These are phyloP conservation scores for Pleuronectes platessa DNA, from an alignment of 2,113 vertebrate species.

Conservation along the genomic window DNA sequence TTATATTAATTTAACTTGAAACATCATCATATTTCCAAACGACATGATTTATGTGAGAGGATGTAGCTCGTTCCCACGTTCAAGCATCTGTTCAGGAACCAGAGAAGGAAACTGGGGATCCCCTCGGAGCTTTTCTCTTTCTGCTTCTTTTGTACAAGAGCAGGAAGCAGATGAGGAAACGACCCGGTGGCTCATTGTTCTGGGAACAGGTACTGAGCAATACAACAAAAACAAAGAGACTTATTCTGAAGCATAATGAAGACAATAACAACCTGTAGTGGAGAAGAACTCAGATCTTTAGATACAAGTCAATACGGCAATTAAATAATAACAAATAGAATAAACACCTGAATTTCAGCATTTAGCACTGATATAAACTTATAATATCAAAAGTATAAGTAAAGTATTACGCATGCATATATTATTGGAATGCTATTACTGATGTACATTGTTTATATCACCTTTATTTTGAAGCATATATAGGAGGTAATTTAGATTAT, in stretches of 20 bases:
- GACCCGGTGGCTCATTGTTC: slow-evolving; percentile 69
- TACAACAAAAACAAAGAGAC: slow-evolving; percentile 29
- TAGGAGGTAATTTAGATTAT: too few species aligned
- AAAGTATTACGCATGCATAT: too few species aligned
- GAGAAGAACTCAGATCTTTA: background rate
- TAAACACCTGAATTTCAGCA: too few species aligned
- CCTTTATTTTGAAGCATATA: too few species aligned
- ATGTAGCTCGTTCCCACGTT: slow-evolving; percentile 36
- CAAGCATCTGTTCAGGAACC: slow-evolving; percentile 48
- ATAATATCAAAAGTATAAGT: too few species aligned
- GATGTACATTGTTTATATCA: too few species aligned
- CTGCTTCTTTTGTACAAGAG: slow-evolving; percentile 59
- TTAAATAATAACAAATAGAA: background rate
- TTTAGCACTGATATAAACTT: too few species aligned
- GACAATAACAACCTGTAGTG: background rate
- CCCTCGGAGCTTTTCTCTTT: slow-evolving; percentile 47
- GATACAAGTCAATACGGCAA: background rate
- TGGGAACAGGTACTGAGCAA: slow-evolving; percentile 33
- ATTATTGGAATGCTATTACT: too few species aligned
- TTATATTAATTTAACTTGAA: background rate
- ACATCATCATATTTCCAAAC: slow-evolving; percentile 1
- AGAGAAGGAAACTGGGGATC: slow-evolving; percentile 53
- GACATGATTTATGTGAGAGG: slow-evolving; percentile 10
- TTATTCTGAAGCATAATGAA: background rate
- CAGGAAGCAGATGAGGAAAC: slow-evolving; percentile 77